These are phyloP conservation scores for Brachyalestes nurse DNA, from an alignment of 2,797 vertebrate species.

Conservation along the genomic window DNA sequence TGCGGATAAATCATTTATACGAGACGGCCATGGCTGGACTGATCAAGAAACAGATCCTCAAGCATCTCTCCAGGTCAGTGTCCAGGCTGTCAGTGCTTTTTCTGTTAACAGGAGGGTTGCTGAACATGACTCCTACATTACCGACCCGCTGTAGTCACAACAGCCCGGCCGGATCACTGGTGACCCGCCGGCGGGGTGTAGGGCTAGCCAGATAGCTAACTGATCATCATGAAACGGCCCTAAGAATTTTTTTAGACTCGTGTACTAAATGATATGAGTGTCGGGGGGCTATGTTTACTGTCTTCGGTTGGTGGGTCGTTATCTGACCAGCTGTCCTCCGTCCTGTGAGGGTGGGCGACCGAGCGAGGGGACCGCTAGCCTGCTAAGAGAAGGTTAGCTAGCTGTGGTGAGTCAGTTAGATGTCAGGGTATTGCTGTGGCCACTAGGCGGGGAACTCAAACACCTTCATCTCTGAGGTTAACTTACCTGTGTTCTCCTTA, in stretches of 20 bases:
- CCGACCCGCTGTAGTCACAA: no score
- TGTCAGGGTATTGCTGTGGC: not conserved
- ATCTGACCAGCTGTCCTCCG: not conserved
- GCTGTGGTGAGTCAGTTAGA: not conserved
- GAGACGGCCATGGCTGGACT: slow-evolving; percentile 78
- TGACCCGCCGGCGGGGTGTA: not conserved
- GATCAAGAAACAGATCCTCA: slow-evolving; percentile 87
- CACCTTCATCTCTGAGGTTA: not conserved
- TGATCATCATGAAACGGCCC: not conserved
- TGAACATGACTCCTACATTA: no score
- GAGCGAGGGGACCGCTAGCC: slow-evolving; percentile 20
- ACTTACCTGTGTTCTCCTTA: not conserved
- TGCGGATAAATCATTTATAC: slow-evolving; percentile 56
- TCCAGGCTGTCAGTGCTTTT: not conserved
- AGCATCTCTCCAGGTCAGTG: slow-evolving; percentile 85
- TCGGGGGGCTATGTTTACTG: not conserved
- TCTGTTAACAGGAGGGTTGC: not conserved
- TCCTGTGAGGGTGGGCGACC: not conserved
- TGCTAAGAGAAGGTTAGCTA: slow-evolving; percentile 4
- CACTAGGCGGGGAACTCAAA: not conserved
- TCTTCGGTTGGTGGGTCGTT: not conserved
- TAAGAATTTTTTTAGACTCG: not conserved
- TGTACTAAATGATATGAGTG: not conserved
- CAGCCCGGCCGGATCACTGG: slow-evolving; percentile 51
- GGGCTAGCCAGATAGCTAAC: not conserved